These are phyloP conservation scores for Cavia aperea DNA, from an alignment of 2,113 vertebrate species.

Conservation along the genomic window DNA sequence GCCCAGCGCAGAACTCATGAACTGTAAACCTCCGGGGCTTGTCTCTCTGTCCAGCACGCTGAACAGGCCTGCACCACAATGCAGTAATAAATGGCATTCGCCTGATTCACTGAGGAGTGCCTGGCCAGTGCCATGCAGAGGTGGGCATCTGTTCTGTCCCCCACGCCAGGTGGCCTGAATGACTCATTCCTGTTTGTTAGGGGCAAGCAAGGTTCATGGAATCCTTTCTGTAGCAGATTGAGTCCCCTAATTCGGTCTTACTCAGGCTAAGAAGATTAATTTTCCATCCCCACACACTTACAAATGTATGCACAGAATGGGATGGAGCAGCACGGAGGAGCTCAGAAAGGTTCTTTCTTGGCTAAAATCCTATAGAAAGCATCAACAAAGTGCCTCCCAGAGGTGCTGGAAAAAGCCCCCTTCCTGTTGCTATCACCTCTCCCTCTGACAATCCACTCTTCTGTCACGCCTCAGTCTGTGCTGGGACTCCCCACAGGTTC, in stretches of 20 bases:
- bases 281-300: not conserved
- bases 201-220: slow-evolving; percentile 7
- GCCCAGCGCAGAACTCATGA: not conserved
- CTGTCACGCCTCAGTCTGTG: not conserved
- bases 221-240: slow-evolving; percentile 44
- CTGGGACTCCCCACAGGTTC: not conserved
- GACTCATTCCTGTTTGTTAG: slow-evolving; percentile 7
- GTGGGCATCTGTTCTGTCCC: not conserved
- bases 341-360: not conserved
- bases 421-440: not conserved
- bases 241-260: slow-evolving; percentile 56
- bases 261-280: slow-evolving; percentile 59
- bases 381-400: not conserved
- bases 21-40: not conserved
- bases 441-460: not conserved
- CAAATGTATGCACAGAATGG: not conserved
- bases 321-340: not conserved
- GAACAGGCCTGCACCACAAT: not conserved
- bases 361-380: not conserved
- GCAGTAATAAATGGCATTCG: not conserved
- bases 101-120: not conserved
- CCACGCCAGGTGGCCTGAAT: not conserved
- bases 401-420: not conserved
- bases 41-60: not conserved
- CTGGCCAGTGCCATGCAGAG: not conserved